These are phyloP conservation scores for Brachionus rotundiformis DNA, from an alignment of 1,140 invertebrate genomes.

Conservation along the genomic window DNA sequence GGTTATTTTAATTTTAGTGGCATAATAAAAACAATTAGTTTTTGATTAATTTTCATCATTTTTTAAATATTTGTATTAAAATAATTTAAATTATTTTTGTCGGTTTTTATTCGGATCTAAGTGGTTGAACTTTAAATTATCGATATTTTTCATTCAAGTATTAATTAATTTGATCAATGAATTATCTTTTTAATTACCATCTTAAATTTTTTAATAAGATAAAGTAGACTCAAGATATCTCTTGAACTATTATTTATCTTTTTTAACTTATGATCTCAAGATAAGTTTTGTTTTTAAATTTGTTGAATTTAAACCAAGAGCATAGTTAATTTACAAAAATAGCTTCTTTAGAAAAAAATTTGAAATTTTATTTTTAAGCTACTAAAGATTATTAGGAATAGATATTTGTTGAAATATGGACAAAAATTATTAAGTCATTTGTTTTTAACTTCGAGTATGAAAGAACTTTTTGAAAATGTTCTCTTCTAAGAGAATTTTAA, in stretches of 20 bases:
- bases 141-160: neutral
- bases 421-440: too few species aligned
- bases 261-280: neutral
- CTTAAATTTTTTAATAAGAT: neutral
- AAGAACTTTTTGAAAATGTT: too few species aligned
- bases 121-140: neutral
- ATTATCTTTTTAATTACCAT: neutral
- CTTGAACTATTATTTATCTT: neutral
- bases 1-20: neutral
- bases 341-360: neutral
- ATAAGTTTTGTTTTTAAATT: neutral
- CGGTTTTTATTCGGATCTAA: neutral
- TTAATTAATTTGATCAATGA: neutral
- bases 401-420: too few species aligned
- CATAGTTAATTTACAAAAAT: neutral
- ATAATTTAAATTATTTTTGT: neutral
- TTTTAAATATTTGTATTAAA: neutral
- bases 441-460: too few species aligned
- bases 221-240: neutral
- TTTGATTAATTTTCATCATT: neutral
- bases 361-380: too few species aligned
- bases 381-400: too few species aligned
- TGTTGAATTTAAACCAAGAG: neutral
- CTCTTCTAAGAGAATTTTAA: too few species aligned
- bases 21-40: neutral